Percentiles rank a stretch among this genome's conserved stretches.
These are phyloP conservation scores for Cettia cetti DNA, from an alignment of 2,113 vertebrate species.

Conservation along the genomic window DNA sequence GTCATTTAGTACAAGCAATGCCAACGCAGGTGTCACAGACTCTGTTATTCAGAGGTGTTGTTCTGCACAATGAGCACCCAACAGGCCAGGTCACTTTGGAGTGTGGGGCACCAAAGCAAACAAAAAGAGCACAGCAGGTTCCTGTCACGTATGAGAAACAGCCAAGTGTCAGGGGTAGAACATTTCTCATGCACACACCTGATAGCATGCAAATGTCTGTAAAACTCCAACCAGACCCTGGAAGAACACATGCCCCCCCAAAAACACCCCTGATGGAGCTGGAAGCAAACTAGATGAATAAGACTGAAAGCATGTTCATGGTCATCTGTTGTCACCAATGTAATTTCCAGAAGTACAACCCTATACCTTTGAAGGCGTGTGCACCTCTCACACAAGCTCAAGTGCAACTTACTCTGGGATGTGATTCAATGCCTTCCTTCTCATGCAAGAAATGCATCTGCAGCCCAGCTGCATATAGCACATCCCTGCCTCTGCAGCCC, in stretches of 20 bases:
- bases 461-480: not conserved
- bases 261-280: not conserved
- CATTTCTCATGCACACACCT: not conserved
- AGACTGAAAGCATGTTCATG: not conserved
- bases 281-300: not conserved
- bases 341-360: not conserved
- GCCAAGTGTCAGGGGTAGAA: not conserved
- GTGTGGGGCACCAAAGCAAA: not conserved
- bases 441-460: not conserved
- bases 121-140: not conserved
- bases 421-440: not conserved
- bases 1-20: not conserved
- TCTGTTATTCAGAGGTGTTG: not conserved
- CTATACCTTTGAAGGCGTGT: accelerated
- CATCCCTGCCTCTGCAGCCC: not conserved
- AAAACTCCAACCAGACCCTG: not conserved
- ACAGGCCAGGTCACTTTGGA: not conserved
- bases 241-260: not conserved
- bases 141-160: not conserved
- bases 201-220: not conserved
- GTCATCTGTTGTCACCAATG: not conserved
- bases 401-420: not conserved
- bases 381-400: not conserved
- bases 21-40: not conserved
- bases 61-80: not conserved